Conservation (phyloP, 1,140 invertebrate genomes). For the Agrilus planipennis region DNA sequence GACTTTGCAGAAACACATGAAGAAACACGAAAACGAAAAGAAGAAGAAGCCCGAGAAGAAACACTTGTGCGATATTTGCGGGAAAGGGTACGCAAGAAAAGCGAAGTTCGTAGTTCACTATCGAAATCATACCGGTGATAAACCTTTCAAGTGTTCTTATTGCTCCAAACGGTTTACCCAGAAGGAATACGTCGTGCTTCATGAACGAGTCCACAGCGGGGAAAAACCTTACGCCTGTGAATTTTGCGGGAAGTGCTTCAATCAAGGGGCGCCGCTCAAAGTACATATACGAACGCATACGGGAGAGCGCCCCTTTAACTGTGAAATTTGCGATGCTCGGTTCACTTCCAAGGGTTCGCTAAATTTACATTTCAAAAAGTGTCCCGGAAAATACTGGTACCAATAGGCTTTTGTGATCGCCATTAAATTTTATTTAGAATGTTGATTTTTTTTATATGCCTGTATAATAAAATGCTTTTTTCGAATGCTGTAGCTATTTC, state of each 20-base stretch:
- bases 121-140: conserved; percentile 16
- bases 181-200: conserved; percentile 33
- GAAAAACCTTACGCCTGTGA: conserved; percentile 25
- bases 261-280: conserved; percentile 35
- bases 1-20: conserved; percentile 4
- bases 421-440: no score
- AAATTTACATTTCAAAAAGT: conserved; percentile 29
- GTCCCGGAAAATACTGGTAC: conserved; percentile 15
- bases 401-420: no score
- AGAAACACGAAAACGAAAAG: background rate
- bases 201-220: conserved; percentile 27
- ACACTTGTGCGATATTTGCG: conserved; percentile 10
- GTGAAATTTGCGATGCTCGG: conserved; percentile 19
- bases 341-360: conserved; percentile 23
- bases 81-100: conserved; percentile 8
- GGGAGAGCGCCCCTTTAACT: conserved; percentile 27
- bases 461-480: no score
- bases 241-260: conserved; percentile 21
- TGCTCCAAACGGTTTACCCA: conserved; percentile 44
- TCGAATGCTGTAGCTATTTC: no score
- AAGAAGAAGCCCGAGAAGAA: background rate
- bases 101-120: conserved; percentile 5
- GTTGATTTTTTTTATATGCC: no score
- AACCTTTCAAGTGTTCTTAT: conserved; percentile 41
- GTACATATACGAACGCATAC: conserved; percentile 60